A percentile compares a stretch with the other conserved stretches of the same genome.
These are phyloP conservation scores for Chydorus sphaericus DNA, from an alignment of 2,888 invertebrate species.

Conservation along the genomic window DNA sequence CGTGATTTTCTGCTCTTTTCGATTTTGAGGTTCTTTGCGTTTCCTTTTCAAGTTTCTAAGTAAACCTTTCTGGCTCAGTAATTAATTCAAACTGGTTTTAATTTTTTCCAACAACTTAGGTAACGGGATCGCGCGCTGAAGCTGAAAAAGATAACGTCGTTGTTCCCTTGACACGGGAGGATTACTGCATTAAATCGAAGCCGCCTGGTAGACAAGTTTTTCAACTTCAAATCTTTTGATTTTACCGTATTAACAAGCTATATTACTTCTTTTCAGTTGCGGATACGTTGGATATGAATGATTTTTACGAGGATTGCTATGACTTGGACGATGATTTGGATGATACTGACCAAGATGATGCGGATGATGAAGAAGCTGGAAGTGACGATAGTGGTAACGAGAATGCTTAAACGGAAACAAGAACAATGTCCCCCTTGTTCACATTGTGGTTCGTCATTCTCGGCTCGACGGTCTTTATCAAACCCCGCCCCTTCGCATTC, in stretches of 20 bases:
- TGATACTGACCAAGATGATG: conserved; percentile 30
- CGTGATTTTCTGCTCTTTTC: conserved; percentile 18
- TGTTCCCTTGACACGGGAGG: conserved; percentile 93
- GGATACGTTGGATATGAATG: conserved; percentile 67
- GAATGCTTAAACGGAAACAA: conserved; percentile 10
- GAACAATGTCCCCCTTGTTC: too few relatives aligned
- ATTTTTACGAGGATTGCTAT: conserved; percentile 91
- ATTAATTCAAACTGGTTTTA: background rate
- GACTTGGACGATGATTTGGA: conserved; percentile 58
- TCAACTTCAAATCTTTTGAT: too few relatives aligned
- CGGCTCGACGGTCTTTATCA: conserved; percentile 1
- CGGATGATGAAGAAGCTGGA: conserved; percentile 26
- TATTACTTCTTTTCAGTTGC: background rate
- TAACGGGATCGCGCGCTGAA: conserved; percentile 81
- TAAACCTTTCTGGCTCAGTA: background rate
- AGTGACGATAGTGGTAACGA: conserved; percentile 20
- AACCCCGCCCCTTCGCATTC: background rate
- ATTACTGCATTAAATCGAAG: conserved; percentile 83
- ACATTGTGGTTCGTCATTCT: too few relatives aligned
- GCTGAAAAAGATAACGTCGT: conserved; percentile 93
- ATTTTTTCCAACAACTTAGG: conserved; percentile 81
- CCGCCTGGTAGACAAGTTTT: conserved; percentile 72
- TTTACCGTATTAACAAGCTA: too few relatives aligned
- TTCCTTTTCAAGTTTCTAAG: background rate
- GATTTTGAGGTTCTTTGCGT: background rate